These are phyloP conservation scores for Cariama cristata DNA, from an alignment of 2,113 vertebrate species.

Conservation along the genomic window DNA sequence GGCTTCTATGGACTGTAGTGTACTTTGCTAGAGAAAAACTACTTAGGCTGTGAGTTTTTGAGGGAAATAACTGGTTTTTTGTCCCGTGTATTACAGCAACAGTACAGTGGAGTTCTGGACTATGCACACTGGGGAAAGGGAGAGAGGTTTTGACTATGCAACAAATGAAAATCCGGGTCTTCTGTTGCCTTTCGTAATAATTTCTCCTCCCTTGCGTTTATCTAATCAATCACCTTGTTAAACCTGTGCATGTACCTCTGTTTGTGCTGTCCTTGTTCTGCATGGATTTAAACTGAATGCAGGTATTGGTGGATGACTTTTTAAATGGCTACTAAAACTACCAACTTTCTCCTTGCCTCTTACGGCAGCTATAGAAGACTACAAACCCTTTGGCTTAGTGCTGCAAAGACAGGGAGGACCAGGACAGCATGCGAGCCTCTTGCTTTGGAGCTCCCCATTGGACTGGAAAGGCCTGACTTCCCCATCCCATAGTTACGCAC, in stretches of 20 bases:
- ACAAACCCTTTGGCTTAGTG: not conserved
- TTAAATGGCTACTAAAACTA: not conserved
- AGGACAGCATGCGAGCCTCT: not conserved
- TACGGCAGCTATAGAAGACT: rapidly evolving
- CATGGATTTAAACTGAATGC: not conserved
- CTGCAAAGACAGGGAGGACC: not conserved
- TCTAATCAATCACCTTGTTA: not conserved
- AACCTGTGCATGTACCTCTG: not conserved
- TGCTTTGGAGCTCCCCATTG: not conserved
- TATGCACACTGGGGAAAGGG: rapidly evolving
- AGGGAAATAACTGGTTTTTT: not conserved
- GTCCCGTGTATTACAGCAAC: not conserved
- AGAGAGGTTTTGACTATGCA: not conserved
- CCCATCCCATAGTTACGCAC: not conserved
- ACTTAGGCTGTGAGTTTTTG: not conserved
- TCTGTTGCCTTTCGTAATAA: not conserved
- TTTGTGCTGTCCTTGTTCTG: not conserved
- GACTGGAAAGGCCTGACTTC: not conserved
- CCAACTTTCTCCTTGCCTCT: not conserved
- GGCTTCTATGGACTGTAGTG: not conserved
- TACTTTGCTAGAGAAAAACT: not conserved
- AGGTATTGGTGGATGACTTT: not conserved
- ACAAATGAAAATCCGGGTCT: not conserved
- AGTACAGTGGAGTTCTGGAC: not conserved
- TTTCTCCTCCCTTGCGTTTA: not conserved